Base-by-base conservation (phyloP, 2,113 vertebrate genomes). In the Solenodon paradoxus region DNA sequence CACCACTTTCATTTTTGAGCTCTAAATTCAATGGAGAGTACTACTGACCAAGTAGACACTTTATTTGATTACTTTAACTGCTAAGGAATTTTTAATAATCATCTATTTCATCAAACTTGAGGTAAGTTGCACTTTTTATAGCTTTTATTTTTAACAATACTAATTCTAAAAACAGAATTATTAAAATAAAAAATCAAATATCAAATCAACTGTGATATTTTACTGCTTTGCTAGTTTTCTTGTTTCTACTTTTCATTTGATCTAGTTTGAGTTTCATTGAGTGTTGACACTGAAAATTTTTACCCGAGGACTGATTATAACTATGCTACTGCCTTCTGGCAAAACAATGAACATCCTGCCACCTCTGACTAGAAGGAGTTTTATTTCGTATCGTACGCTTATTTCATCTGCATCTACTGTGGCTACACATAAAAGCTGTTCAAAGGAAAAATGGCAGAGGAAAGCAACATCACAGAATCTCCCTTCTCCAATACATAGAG, bases 241-340 rank as follows among this genome's bases (percentile, higher is more conserved):
- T 75, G 16, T 61, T 71, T 81, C 38, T 47, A 72, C 38, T 57
- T 89, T 94, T 64, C 16, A 16, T 75, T 74, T 53, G 24, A 0
- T 72, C 75, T 84, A 28, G 24, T 85, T 63, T 42, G 10, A 3
- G 63, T 90, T 85, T 94, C 74, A 85, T 3, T 20, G 66, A n/a
- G 19, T 40, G 53, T 4, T 83, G 35, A 68, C 11, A 63, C 72
- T 57, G 59, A 51, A 81, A 42, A 19, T 24, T 93, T 35, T 75
- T 63, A 96, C 49, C 49, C n/a, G 74, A 45, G 45, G 57, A 77
- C 83, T 95, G 51, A 75, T 64, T 91, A 69, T 94, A 81, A 93
- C 82, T 42, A 97, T 98, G 96, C 98, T 98, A 97, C 98, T 98
- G 98, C 97, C 98, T 98, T 78, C 97, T 97, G 98, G 96, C 42